Conservation (phyloP, 2,113 vertebrate genomes). For the Arizona elegans region DNA sequence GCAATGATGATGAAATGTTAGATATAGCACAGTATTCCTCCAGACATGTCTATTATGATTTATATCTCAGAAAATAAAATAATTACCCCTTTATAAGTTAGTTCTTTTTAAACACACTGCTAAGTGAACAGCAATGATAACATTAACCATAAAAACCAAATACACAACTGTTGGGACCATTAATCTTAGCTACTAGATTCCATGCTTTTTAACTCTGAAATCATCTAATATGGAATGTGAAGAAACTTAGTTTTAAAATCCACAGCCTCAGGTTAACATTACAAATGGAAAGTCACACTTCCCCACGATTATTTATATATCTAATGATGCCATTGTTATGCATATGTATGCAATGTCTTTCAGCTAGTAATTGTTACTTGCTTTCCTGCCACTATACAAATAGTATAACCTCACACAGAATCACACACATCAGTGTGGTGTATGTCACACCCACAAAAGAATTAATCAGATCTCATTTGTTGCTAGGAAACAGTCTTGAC, state of each 20-base stretch:
- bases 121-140: neutral
- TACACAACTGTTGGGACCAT: conserved; percentile 14
- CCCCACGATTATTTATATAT: conserved; percentile 36
- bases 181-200: neutral
- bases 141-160: neutral
- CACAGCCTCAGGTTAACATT: conserved; percentile 17
- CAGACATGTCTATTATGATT: neutral
- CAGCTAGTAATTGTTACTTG: conserved; percentile 44
- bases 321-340: conserved; percentile 31
- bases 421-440: conserved; percentile 40
- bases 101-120: neutral
- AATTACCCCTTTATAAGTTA: neutral
- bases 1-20: neutral
- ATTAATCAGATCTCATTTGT: conserved; percentile 65
- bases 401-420: conserved; percentile 34
- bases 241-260: conserved; percentile 25
- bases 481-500: conserved; percentile 64
- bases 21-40: neutral
- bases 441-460: conserved; percentile 46
- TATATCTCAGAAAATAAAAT: neutral
- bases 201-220: conserved; percentile 32
- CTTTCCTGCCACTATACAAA: conserved; percentile 41
- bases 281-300: conserved; percentile 34
- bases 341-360: conserved; percentile 16
- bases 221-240: conserved; percentile 6